Conservation (phyloP, 2,797 vertebrate genomes). For the Nyctalus aviator region DNA sequence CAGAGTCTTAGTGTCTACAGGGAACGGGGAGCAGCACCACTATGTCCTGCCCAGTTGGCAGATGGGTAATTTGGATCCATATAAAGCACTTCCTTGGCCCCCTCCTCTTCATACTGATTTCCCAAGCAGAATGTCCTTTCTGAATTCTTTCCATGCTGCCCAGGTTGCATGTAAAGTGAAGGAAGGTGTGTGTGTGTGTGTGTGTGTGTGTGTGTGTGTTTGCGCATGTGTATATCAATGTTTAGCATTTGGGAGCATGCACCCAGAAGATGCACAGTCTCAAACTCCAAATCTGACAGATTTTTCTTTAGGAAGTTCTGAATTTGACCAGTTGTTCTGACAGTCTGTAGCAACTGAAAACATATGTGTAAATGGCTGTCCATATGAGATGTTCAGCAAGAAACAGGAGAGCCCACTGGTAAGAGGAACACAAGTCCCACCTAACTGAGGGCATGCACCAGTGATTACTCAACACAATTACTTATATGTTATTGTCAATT, state of each 20-base stretch:
- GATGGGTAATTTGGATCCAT: not conserved
- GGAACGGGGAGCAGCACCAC: not conserved
- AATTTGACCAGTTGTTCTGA: constrained; percentile 4
- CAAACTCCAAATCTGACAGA: not conserved
- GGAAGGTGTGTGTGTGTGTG: not conserved
- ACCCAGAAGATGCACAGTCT: not conserved
- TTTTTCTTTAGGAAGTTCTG: not conserved
- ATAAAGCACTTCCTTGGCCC: not conserved
- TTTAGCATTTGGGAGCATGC: not conserved
- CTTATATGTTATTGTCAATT: not conserved
- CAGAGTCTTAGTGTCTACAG: not conserved
- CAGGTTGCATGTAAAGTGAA: not conserved
- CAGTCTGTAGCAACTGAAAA: not conserved
- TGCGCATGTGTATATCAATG: not conserved
- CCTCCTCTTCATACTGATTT: not conserved
- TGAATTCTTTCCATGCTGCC: not conserved
- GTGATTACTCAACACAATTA: not conserved
- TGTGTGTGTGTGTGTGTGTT: not conserved
- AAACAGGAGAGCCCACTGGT: not conserved
- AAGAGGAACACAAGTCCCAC: not conserved
- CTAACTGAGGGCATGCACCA: not conserved
- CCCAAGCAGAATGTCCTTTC: not conserved
- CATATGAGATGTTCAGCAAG: not conserved
- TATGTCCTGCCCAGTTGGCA: not conserved
- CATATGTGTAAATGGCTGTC: not conserved